A percentile compares a stretch with the other conserved stretches of the same genome.
Conservation (phyloP, 30 jellyfish, hydroid and myxozoan genomes). For the Hydractinia symbiolongicarpus region DNA sequence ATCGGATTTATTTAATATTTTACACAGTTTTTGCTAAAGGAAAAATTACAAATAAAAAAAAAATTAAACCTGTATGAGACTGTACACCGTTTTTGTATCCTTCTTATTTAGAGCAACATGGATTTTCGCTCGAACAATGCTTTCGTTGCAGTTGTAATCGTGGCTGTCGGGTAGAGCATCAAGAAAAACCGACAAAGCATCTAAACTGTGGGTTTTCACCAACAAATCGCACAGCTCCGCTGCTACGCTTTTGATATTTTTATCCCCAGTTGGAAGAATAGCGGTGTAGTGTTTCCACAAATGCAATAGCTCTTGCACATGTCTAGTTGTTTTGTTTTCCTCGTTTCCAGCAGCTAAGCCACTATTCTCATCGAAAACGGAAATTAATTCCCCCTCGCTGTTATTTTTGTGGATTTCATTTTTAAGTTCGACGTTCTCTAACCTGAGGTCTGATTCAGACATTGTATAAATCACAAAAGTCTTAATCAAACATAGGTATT, state of each 20-base stretch:
- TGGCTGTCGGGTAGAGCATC: slow-evolving; percentile 38
- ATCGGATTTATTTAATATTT: no score
- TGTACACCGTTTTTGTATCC: slow-evolving; percentile 43
- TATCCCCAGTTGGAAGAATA: slow-evolving; percentile 3
- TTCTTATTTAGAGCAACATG: slow-evolving; percentile 49
- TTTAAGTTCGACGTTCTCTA: no score
- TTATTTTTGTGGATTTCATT: no score
- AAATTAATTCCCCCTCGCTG: no score
- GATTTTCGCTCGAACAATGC: slow-evolving; percentile 52
- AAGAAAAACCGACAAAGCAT: slow-evolving; percentile 54
- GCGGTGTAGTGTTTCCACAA: slow-evolving; percentile 20
- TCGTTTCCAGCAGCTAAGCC: no score
- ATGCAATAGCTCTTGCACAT: slow-evolving; percentile 16
- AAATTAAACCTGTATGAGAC: slow-evolving; percentile 33
- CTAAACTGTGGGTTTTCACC: slow-evolving; percentile 40
- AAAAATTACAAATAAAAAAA: neutral
- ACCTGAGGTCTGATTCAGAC: no score
- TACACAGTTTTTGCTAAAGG: neutral
- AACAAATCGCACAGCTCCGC: slow-evolving; percentile 46
- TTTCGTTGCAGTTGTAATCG: slow-evolving; percentile 34
- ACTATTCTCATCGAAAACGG: no score
- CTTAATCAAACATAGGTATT: no score
- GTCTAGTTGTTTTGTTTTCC: slow-evolving; percentile 6
- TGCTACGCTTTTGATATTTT: slow-evolving; percentile 27
- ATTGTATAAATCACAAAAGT: no score